Percentiles rank a stretch among this genome's conserved stretches.
Conservation (phyloP, 2,113 vertebrate genomes). For the Scomber colias region DNA sequence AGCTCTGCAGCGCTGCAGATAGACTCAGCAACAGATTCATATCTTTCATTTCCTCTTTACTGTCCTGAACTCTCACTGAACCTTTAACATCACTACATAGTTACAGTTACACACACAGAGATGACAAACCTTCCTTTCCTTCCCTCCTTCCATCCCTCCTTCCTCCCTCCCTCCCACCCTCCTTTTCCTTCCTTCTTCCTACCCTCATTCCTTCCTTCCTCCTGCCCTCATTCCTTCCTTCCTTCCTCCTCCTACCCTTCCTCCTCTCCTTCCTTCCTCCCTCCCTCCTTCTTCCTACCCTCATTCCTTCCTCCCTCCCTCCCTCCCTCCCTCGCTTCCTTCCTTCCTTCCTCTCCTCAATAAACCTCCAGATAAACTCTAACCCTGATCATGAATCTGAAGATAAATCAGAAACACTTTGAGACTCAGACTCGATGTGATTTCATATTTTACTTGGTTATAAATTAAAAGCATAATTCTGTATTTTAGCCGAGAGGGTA, state of each 20-base stretch:
- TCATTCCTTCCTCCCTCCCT: too few species aligned
- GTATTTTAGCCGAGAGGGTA: background rate
- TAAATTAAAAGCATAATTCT: background rate
- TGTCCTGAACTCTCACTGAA: conserved; percentile 39
- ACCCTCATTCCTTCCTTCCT: too few species aligned
- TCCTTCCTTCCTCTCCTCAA: too few species aligned
- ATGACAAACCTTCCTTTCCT: background rate
- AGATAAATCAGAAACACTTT: background rate
- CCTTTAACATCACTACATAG: conserved; percentile 9
- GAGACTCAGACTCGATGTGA: background rate
- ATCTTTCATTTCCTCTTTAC: conserved; percentile 9
- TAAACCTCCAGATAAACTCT: too few species aligned
- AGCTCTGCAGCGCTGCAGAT: conserved; percentile 17
- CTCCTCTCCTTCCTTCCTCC: too few species aligned
- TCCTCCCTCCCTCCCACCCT: too few species aligned
- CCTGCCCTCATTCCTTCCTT: too few species aligned
- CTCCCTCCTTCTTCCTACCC: too few species aligned
- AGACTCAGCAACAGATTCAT: conserved; percentile 12
- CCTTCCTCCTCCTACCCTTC: too few species aligned
- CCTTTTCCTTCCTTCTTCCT: too few species aligned
- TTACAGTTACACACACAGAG: background rate
- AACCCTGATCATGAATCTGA: background rate
- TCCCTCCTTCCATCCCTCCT: too few species aligned
- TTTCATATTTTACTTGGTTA: background rate
- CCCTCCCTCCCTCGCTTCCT: too few species aligned